A percentile compares a stretch with the other conserved stretches of the same genome.
phyloP scores from a whole-genome alignment of 2,888 invertebrate genomes.

The Harpalus rubripes region DNA sequence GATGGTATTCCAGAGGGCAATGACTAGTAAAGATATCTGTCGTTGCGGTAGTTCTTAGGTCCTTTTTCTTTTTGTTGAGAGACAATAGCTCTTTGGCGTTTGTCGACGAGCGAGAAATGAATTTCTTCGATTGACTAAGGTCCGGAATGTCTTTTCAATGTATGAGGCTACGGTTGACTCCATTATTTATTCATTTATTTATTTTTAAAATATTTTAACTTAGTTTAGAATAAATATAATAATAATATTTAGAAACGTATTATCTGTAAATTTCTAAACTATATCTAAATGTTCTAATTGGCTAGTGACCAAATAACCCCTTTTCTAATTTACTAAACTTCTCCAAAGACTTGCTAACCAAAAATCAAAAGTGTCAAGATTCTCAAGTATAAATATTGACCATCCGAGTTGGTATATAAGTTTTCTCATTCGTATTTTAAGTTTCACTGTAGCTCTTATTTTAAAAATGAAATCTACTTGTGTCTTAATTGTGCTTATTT shows the following conservation, averaged over 20 bases:
- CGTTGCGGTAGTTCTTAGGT: too few relatives aligned
- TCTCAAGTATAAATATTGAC: slow-evolving; percentile 29
- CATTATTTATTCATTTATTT: too few relatives aligned
- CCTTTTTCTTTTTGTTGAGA: too few relatives aligned
- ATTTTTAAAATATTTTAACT: too few relatives aligned
- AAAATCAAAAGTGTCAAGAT: slow-evolving; percentile 45
- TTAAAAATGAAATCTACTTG: slow-evolving; percentile 35
- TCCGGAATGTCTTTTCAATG: too few relatives aligned
- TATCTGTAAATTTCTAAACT: slow-evolving; percentile 5
- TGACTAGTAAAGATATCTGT: too few relatives aligned
- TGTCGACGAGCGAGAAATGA: too few relatives aligned
- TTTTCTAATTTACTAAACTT: not conserved
- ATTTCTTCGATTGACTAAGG: too few relatives aligned
- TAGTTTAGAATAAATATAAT: too few relatives aligned
- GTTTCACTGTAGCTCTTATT: slow-evolving; percentile 14
- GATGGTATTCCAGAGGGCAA: too few relatives aligned
- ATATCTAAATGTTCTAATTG: slow-evolving; percentile 32
- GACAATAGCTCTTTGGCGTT: too few relatives aligned
- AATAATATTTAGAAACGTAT: not conserved
- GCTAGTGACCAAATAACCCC: slow-evolving; percentile 33
- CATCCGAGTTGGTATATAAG: not conserved
- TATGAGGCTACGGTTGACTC: too few relatives aligned
- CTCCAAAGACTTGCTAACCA: slow-evolving; percentile 28
- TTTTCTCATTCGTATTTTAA: slow-evolving; percentile 12
- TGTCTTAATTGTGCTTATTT: slow-evolving; percentile 23